Base-by-base conservation (phyloP, 2,113 vertebrate genomes). In the Chunga burmeisteri region DNA sequence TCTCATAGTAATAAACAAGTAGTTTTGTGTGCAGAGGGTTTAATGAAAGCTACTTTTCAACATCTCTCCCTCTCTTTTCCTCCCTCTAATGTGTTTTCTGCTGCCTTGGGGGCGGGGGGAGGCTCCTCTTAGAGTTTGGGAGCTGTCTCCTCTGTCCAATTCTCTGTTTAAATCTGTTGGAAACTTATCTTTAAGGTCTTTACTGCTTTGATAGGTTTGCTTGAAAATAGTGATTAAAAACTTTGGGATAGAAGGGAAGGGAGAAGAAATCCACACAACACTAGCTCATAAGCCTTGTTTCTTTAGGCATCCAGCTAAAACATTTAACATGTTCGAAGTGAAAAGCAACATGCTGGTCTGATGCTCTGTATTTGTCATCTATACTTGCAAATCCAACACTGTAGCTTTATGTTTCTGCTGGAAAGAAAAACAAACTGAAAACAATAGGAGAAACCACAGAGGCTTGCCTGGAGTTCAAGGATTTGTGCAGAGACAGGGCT, bases 371-470 rank as follows among this genome's bases (percentile, higher is more conserved):
- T 90, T 96, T 86, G 93, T 68, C 95, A 84, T 86, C 94, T 59
- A 1, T 27, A 1, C 49, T 18, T 5, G 34, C 83, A 92, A 65
- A 74, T 4, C 61, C 77, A 75, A 16, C 86, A 3, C n/a, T 56
- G 80, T 7, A 67, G 75, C 90, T 73, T 78, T 42, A 27, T 30
- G 81, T 3, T 88, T 38, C 91, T 91, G 77, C 89, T 94, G 86
- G 91, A 94, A 96, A 95, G 88, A 87, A 95, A 96, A 97, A 95
- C 88, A 95, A 94, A 89, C 88, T 19, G 88, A 44, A 66, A 79
- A 94, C 91, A 91, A 79, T 50, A 58, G 86, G 91, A 93, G 81
- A 94, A 93, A 97, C 61, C 21, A 38, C 95, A 94, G 86, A 91
- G 77, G 68, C 38, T 13, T 10, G 77, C 63, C 83, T 56, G 77